Conservation (phyloP, 2,113 vertebrate species). For the Hippocampus comes region DNA sequence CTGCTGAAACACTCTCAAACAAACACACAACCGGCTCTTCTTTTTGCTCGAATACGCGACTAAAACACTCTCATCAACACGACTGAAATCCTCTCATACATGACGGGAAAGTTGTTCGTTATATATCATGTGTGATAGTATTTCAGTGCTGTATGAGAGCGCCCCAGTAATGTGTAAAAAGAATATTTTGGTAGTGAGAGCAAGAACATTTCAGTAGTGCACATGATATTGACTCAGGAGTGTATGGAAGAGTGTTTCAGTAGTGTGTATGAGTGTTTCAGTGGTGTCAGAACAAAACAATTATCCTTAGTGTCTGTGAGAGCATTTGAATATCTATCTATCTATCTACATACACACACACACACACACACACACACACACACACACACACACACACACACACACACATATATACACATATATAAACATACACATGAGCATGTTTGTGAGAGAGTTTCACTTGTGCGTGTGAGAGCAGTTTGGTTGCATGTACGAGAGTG, state of each 20-base stretch:
- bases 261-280: not conserved
- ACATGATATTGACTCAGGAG: not conserved
- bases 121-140: too few species aligned
- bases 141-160: not conserved
- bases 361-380: too few species aligned
- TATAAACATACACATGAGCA: too few species aligned
- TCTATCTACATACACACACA: too few species aligned
- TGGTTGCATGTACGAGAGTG: too few species aligned
- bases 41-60: not conserved
- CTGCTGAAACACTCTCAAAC: conserved; percentile 7
- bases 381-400: too few species aligned
- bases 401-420: too few species aligned
- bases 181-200: not conserved
- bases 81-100: too few species aligned
- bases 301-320: too few species aligned
- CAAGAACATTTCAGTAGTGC: not conserved
- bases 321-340: too few species aligned
- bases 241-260: not conserved
- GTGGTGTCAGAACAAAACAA: too few species aligned
- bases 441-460: not conserved
- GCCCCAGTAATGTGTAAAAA: not conserved
- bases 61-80: not conserved
- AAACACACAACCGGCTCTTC: not conserved
- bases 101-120: too few species aligned
- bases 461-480: not conserved